A percentile compares a stretch with the other conserved stretches of the same genome.
phyloP scores from a whole-genome alignment of 1,140 invertebrate species.

The Tetraneura akinire region DNA sequence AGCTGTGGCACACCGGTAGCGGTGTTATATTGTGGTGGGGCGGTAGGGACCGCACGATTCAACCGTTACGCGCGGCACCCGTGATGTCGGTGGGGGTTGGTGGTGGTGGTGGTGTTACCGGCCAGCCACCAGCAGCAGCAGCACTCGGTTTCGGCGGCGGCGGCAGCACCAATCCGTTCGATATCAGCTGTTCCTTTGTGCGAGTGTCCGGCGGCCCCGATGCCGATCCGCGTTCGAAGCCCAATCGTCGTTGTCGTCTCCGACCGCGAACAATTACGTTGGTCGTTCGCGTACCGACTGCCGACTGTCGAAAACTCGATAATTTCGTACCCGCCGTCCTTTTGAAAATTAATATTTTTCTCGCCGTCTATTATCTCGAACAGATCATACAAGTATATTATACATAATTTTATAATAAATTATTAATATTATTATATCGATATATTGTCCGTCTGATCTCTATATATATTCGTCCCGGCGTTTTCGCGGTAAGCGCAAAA shows the following conservation, averaged over 20 bases:
- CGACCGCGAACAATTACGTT: not conserved
- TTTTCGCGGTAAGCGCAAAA: not conserved
- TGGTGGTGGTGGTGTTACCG: conserved; percentile 2
- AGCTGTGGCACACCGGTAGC: not conserved
- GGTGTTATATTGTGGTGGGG: no score
- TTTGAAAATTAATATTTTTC: no score
- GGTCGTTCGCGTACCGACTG: conserved; percentile 6
- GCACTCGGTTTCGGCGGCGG: not conserved
- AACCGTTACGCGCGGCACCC: conserved; percentile 29
- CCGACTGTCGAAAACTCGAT: no score
- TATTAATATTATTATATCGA: not conserved
- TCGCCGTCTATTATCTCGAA: not conserved
- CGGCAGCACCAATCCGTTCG: conserved; percentile 36
- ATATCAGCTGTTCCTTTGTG: conserved; percentile 52
- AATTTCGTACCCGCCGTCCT: not conserved
- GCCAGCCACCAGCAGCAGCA: not conserved
- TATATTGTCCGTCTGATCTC: not conserved
- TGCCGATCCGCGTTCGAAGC: conserved; percentile 38
- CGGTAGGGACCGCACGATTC: not conserved
- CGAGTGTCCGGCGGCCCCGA: conserved; percentile 35
- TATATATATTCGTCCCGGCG: not conserved
- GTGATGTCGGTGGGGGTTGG: not conserved
- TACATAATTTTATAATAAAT: no score
- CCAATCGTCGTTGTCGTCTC: conserved; percentile 46
- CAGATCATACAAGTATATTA: no score